Evolutionary conservation across 1,140 invertebrate species (phyloP), one percentile per base, ranked within the genome.

Genomic region (Aphelinus atriplicis): DNA sequence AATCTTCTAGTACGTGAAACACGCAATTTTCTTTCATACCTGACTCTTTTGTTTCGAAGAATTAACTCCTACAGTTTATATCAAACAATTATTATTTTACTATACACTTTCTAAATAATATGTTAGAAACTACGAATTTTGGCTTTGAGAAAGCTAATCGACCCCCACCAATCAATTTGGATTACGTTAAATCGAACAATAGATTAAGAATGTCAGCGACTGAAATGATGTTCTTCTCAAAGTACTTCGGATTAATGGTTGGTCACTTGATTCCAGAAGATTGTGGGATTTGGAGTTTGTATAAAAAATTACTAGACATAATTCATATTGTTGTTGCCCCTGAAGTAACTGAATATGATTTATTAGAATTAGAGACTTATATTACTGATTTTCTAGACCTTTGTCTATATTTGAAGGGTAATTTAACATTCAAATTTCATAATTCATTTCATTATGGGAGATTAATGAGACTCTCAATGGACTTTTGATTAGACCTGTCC

Each of bases 241-340:
- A 64, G 61, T 78, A 82, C 75, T 81, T 82, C 56, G 68, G 77
- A 2, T 69, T 82, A 50, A 71, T 81, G 4, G 67, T 83, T 42
- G 81, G 77, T 47, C 71, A 82, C 63, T 55, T 77, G n/a, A 62
- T 80, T 65, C 65, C 61, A 10, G 71, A 75, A 76, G 26, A 73
- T 71, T 62, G 79, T 71, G 51, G 72, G 26, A 45, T 66, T 50
- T 82, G 79, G 80, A 45, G 63, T 6, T 71, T 79, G 50, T 79
- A 79, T 68, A 56, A 74, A 57, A 50, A 60, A 4, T 60, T 81
- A 58, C 58, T 78, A 56, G 55, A 78, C 61, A 71, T 80, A 3
- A 69, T 78, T 43, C 71, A 76, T 55, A 79, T 80, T 45, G 7
- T n/a, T 51, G 2, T 1, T 3, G 50, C 47, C 3, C 56, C 56